phyloP scores from a whole-genome alignment of 37 sponge, comb jelly and placozoan genomes.

The Cliona cf. orientalis region DNA sequence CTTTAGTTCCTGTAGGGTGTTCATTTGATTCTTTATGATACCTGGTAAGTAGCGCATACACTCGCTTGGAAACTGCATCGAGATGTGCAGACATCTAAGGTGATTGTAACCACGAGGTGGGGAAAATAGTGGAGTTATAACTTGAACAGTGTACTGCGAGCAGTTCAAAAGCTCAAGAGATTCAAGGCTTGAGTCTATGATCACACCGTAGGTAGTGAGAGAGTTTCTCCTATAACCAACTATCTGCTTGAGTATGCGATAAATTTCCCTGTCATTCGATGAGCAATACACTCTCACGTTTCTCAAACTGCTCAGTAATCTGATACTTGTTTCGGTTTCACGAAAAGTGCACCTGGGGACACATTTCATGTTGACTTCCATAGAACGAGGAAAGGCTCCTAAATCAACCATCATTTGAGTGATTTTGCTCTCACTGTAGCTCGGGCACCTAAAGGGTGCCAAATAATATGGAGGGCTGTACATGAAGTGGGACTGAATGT shows the following conservation, averaged over 20 bases:
- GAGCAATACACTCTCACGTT: too few relatives aligned
- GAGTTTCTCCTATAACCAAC: too few relatives aligned
- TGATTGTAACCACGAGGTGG: not conserved
- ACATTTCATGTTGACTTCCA: constrained; percentile 4
- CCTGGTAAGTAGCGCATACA: not conserved
- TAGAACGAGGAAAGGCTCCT: not conserved
- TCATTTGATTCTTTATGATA: not conserved
- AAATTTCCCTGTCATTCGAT: too few relatives aligned
- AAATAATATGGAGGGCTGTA: constrained; percentile 14
- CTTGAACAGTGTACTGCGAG: not conserved
- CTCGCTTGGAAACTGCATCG: not conserved
- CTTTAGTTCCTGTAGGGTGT: not conserved
- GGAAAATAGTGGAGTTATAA: not conserved
- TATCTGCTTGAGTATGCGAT: too few relatives aligned
- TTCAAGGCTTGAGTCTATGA: too few relatives aligned
- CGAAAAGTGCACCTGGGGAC: not conserved
- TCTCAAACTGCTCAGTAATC: not conserved
- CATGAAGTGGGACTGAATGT: constrained; percentile 22
- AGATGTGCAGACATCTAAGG: not conserved
- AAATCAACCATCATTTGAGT: not conserved
- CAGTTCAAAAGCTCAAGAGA: constrained; percentile 3
- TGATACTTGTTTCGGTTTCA: not conserved
- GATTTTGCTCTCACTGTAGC: not conserved
- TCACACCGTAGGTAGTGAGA: too few relatives aligned
- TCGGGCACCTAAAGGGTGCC: constrained; percentile 24